Base-by-base conservation (phyloP, 1,140 invertebrate species). In the Rhopalosiphum padi region DNA sequence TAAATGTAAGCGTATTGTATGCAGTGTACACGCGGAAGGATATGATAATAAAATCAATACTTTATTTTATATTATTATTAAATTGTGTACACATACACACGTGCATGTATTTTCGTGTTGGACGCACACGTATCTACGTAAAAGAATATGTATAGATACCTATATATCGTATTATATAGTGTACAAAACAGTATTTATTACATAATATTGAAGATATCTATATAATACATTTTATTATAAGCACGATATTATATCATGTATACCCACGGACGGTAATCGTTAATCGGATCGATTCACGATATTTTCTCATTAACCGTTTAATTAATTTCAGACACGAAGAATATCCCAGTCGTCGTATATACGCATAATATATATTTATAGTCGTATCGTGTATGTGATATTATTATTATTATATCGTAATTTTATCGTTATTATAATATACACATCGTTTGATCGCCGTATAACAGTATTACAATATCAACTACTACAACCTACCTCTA, bases 291-390 rank as follows among this genome's bases (percentile, higher is more conserved):
- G 90, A 60, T 90, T 90, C 89, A 90, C 89, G 89, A 90, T 53
- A 90, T 91, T 91, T 90, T 91, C 60, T 46, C 41, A 60, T 68
- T 91, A 68, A 91, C 55, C 30, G 90, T 91, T 91, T 77, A 91
- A 91, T 91, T 91, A 91, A 91, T 91, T 91, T 91, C 46, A 46
- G 55, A 91, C 90, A 91, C 90, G 90, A 91, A 91, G 41, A 90
- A 90, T 35, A 90, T 90, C 89, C 6, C 25, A 43, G 23, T 35
- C 60, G 30, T 46, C 90, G 90, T 46, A 22, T 25, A 60, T 15
- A 41, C 55, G 55, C 88, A 37, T 83, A 82, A 30, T 60, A 77
- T 60, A 77, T 77, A 77, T 77, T 77, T 77, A 77, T 77, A n/a
- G 60, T 22, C 22, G 35, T 25, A 41, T 85, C 83, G 83, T 53